A percentile compares a stretch with the other conserved stretches of the same genome.
These are phyloP conservation scores for Stigmatopora nigra DNA, from an alignment of 2,113 vertebrate genomes.

Conservation along the genomic window DNA sequence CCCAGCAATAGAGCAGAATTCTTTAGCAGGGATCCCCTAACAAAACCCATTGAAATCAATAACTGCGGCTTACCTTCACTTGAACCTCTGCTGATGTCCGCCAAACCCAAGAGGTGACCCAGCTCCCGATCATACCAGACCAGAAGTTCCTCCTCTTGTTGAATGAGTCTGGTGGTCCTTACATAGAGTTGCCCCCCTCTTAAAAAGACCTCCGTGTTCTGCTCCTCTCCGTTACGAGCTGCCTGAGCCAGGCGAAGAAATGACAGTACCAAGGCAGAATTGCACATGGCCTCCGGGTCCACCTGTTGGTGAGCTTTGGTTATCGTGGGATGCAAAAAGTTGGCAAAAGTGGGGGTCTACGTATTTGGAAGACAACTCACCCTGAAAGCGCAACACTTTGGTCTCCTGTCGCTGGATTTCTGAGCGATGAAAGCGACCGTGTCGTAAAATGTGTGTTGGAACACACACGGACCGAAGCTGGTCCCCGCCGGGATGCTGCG, in stretches of 20 bases:
- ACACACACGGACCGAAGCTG: constrained; percentile 77
- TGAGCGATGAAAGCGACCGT: constrained; percentile 83
- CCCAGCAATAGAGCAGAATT: too few relatives aligned
- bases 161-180: constrained; percentile 70
- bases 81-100: constrained; percentile 61
- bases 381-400: constrained; percentile 76
- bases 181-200: constrained; percentile 76
- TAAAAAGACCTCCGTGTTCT: constrained; percentile 77
- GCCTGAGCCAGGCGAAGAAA: constrained; percentile 77
- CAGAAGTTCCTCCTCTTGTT: constrained; percentile 78
- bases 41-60: neutral
- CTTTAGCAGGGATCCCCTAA: neutral
- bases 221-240: constrained; percentile 71
- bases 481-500: constrained; percentile 77
- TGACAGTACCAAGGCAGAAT: constrained; percentile 71
- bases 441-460: constrained; percentile 80
- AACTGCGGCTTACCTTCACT: constrained; percentile 64
- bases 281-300: constrained; percentile 74
- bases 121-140: constrained; percentile 84
- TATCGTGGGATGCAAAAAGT: neutral
- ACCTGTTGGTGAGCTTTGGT: constrained; percentile 62
- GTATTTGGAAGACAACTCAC: constrained; percentile 57
- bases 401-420: constrained; percentile 74
- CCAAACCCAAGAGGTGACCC: constrained; percentile 77
- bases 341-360: too few relatives aligned